phyloP scores from a whole-genome alignment of 2,888 invertebrate species.

The Agonopterix heracliana region DNA sequence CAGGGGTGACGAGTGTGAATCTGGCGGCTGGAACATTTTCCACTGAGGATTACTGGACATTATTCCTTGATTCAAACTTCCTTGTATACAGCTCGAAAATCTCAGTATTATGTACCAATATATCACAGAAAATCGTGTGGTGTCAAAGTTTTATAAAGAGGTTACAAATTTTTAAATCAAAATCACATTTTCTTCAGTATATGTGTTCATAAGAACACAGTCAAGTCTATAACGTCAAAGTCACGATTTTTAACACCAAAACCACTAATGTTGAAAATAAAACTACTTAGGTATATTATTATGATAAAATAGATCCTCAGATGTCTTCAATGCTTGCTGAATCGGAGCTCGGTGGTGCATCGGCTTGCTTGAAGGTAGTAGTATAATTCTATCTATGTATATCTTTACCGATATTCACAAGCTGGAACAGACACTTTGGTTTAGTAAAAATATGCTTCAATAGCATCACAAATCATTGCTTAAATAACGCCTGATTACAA shows the following conservation, averaged over 20 bases:
- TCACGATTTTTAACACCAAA: slow-evolving; percentile 56
- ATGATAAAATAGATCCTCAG: slow-evolving; percentile 81
- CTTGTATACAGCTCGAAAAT: slow-evolving; percentile 67
- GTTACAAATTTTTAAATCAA: slow-evolving; percentile 52
- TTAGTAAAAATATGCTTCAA: slow-evolving; percentile 27
- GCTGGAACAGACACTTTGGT: slow-evolving; percentile 49
- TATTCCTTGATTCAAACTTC: slow-evolving; percentile 52
- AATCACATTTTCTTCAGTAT: slow-evolving; percentile 62
- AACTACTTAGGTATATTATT: slow-evolving; percentile 67
- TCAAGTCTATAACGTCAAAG: slow-evolving; percentile 36
- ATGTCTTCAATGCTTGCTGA: slow-evolving; percentile 94
- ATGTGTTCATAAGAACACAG: slow-evolving; percentile 51
- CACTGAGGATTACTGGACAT: slow-evolving; percentile 93
- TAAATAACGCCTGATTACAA: slow-evolving; percentile 30
- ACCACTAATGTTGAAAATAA: slow-evolving; percentile 59
- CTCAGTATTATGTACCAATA: slow-evolving; percentile 54
- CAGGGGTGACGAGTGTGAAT: slow-evolving; percentile 88
- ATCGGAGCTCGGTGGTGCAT: slow-evolving; percentile 78
- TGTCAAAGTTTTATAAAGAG: slow-evolving; percentile 40
- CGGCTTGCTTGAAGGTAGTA: slow-evolving; percentile 48
- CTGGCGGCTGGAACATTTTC: slow-evolving; percentile 94
- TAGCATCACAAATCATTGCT: slow-evolving; percentile 17
- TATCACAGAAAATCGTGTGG: slow-evolving; percentile 69
- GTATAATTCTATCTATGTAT: slow-evolving; percentile 48
- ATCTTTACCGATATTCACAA: slow-evolving; percentile 45